Evolutionary conservation across 2,888 invertebrate species (phyloP), one percentile per base, ranked within the genome.

Genomic region (Nesidiocoris tenuis): DNA sequence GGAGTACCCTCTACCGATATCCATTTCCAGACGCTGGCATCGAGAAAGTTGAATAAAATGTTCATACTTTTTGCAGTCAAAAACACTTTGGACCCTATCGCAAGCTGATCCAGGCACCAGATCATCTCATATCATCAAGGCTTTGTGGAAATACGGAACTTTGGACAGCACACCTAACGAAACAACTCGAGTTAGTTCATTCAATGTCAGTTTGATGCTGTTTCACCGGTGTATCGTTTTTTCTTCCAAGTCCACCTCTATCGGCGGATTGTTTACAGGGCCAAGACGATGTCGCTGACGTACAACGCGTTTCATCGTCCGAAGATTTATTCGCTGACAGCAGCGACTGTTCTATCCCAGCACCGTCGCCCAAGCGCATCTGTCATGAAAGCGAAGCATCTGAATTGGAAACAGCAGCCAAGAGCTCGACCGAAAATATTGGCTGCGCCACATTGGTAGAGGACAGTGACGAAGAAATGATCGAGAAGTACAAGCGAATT

Each of bases 331-430:
- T 67, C 7, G 67, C 19, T n/a, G 55, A 56, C 7, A 67, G 67
- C 18, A 22, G 54, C 1, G 54, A 55, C 0, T 54, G 21, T 22
- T 56, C 22, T 2, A 12, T n/a, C 21, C 55, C n/a, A 21, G 1
- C n/a, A 3, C 67, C 55, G n/a, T 67, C 67, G 19, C 67, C 67
- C n/a, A 67, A 67, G 23, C 67, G 67, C 39, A 39, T 39, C 39
- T 39, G 39, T 39, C 39, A 39, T 3, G 39, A 39, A 39, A 3
- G 12, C 5, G 3, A 3, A 39, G 3, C 5, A 7, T 39, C 39
- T 7, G 12, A 12, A 39, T 39, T 39, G 39, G 39, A 39, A 39
- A n/a, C n/a, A n/a, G n/a, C n/a, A n/a, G n/a, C n/a, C n/a, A n/a
- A n/a, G n/a, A 39, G 12, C 12, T 7, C 5, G 5, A 3, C 3